Base-by-base conservation (phyloP, 2,113 vertebrate species). In the Callipepla squamata region DNA sequence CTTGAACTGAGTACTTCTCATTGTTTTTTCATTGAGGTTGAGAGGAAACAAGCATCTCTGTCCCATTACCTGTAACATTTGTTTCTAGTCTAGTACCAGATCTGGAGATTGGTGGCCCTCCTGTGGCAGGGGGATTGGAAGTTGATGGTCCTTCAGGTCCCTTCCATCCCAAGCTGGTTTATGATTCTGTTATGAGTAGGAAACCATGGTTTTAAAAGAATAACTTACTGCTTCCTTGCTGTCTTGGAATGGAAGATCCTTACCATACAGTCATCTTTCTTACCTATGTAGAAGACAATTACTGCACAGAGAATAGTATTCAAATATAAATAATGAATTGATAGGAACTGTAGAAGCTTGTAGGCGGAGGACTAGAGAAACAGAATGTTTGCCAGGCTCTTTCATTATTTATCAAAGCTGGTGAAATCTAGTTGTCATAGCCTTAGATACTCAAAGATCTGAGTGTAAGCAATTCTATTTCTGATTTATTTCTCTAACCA, bases 291-390 rank as follows among this genome's bases (percentile, higher is more conserved):
- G 82, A 87, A 61, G 20, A 32, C 22, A 2, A 68, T 74, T 73
- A 84, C 40, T 3, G 5, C 0, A 7, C 76, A 36, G n/a, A 77
- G 77, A 73, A 74, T 83, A 75, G 44, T 32, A 66, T 75, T 95
- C 82, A 86, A 89, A 83, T 83, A 96, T 96, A 95, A 96, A 96
- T 96, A 96, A 96, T 96, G 85, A 65, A 96, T 88, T 0, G 11
- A 57, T 62, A 95, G 90, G 95, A 96, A 96, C 91, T 88, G 94
- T 95, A 95, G 94, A 96, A 91, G 30, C 40, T 44, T 55, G 75
- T 90, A 80, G 89, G 69, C 84, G 36, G 69, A 92, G 76, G 90
- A 94, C 72, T 88, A 94, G 80, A 95, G 94, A 92, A 91, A 68
- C 51, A 65, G 91, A 84, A 28, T 72, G 85, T 90, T 95, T 88